phyloP scores from a whole-genome alignment of 35 echinoderm and acorn worm species.

The Lytechinus variegatus region DNA sequence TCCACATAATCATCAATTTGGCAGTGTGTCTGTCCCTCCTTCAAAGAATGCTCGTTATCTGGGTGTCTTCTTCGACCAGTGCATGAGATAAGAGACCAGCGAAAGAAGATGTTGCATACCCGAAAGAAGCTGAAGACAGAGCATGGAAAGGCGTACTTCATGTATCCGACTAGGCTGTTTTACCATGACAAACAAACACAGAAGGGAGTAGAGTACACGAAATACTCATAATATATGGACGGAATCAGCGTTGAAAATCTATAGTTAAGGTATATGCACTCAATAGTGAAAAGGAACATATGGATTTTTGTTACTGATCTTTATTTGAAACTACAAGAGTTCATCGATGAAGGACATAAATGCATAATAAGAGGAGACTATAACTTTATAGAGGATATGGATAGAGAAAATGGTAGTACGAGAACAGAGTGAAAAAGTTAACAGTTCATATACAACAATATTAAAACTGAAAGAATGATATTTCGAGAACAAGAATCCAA shows the following conservation, averaged over 20 bases:
- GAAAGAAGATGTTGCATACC: too few relatives aligned
- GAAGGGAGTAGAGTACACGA: neutral
- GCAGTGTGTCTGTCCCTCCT: too few relatives aligned
- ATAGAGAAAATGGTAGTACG: neutral
- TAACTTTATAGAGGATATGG: neutral
- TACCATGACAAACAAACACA: neutral
- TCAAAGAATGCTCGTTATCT: too few relatives aligned
- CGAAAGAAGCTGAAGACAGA: too few relatives aligned
- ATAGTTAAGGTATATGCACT: neutral
- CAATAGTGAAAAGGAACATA: neutral
- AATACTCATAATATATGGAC: neutral
- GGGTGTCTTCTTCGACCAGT: too few relatives aligned
- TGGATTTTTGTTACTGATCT: neutral
- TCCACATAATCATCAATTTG: too few relatives aligned
- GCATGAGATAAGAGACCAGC: too few relatives aligned
- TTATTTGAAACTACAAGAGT: neutral
- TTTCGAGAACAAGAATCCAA: too few relatives aligned
- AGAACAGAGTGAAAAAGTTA: too few relatives aligned
- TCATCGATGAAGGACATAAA: neutral
- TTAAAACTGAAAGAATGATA: too few relatives aligned
- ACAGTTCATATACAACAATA: too few relatives aligned
- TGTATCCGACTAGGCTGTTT: neutral
- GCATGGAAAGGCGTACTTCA: neutral
- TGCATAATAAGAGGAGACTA: neutral
- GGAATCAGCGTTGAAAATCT: neutral